These are phyloP conservation scores for Aulostomus chinensis DNA, from an alignment of 2,797 vertebrate genomes.

Conservation along the genomic window DNA sequence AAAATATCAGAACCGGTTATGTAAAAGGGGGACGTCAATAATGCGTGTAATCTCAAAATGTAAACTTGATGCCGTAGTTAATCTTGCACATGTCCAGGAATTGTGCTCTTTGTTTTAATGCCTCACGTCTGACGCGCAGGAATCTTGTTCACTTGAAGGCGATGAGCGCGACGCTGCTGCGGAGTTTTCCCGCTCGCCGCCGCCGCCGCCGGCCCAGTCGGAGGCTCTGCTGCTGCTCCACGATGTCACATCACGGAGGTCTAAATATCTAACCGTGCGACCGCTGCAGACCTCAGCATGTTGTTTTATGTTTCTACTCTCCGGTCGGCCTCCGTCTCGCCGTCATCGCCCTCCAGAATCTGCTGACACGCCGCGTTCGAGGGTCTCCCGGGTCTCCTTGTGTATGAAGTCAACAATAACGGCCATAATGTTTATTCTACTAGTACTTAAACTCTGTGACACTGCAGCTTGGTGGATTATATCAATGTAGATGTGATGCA, in stretches of 20 bases:
- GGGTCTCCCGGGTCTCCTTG: constrained; percentile 29
- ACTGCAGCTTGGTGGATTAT: constrained; percentile 79
- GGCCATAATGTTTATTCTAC: constrained; percentile 64
- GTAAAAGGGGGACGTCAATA: too few relatives aligned
- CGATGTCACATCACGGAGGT: neutral
- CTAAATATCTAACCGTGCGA: constrained; percentile 1
- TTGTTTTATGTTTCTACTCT: constrained; percentile 11
- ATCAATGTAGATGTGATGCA: constrained; percentile 81
- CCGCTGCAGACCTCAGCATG: constrained; percentile 17
- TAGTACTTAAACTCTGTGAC: constrained; percentile 66
- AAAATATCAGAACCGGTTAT: too few relatives aligned
- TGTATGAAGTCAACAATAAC: constrained; percentile 55
- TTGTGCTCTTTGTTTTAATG: too few relatives aligned
- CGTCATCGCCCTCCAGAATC: constrained; percentile 42
- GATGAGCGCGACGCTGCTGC: too few relatives aligned
- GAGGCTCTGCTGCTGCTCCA: neutral
- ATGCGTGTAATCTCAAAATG: too few relatives aligned
- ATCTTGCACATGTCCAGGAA: too few relatives aligned
- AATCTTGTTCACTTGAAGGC: too few relatives aligned
- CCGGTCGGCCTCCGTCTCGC: too few relatives aligned
- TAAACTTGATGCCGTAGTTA: too few relatives aligned
- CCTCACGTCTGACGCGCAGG: too few relatives aligned
- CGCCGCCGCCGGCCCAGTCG: too few relatives aligned
- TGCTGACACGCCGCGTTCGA: constrained; percentile 41
- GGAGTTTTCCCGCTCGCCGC: too few relatives aligned